These are phyloP conservation scores for Gorsachius magnificus DNA, from an alignment of 2,797 vertebrate species.

Conservation along the genomic window DNA sequence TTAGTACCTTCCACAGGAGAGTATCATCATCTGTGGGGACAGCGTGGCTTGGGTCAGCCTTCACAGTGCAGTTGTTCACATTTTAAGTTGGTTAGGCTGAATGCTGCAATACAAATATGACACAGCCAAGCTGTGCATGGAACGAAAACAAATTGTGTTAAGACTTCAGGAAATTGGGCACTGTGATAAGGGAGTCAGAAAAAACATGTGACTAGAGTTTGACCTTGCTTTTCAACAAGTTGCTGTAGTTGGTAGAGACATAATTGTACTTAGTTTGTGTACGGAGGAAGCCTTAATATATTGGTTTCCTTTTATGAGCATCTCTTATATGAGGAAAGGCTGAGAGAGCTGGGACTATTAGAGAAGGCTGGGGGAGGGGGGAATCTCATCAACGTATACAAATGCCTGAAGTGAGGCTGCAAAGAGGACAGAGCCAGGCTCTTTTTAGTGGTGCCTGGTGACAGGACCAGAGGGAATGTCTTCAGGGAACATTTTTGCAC, in stretches of 20 bases:
- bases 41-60: background rate
- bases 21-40: background rate
- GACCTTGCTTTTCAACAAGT: background rate
- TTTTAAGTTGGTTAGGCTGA: background rate
- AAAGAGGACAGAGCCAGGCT: background rate
- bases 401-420: background rate
- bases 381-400: background rate
- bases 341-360: background rate
- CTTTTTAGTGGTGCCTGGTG: background rate
- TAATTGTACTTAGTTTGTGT: background rate
- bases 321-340: background rate
- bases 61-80: background rate
- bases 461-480: background rate
- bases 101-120: background rate
- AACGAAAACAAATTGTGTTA: background rate
- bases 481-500: background rate
- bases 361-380: background rate
- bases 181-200: accelerated
- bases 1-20: background rate
- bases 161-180: background rate
- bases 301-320: background rate
- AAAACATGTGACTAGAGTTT: background rate
- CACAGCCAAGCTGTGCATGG: background rate
- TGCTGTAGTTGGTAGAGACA: background rate
- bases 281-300: background rate